phyloP scores from a whole-genome alignment of 1,140 invertebrate genomes.

The Andricus grossulariae region DNA sequence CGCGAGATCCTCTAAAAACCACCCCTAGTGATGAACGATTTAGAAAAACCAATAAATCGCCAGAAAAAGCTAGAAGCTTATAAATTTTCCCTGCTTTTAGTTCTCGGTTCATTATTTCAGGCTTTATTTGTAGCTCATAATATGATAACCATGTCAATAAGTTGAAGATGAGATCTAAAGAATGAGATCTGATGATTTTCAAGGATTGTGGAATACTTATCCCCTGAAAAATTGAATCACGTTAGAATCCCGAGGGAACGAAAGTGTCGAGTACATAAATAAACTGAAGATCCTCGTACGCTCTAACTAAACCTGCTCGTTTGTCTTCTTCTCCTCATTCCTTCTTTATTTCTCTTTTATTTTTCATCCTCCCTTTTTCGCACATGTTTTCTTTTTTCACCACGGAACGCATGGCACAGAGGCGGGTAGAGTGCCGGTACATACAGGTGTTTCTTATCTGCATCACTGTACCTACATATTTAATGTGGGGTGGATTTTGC shows the following conservation, averaged over 20 bases:
- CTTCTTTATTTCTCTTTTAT: slow-evolving; percentile 30
- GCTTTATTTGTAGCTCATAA: no score
- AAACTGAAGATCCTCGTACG: neutral
- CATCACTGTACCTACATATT: slow-evolving; percentile 61
- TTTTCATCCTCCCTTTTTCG: slow-evolving; percentile 35
- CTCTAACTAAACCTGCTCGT: slow-evolving; percentile 35
- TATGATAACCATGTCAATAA: no score
- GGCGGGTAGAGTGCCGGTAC: slow-evolving; percentile 48
- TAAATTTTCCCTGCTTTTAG: no score
- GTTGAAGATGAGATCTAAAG: no score
- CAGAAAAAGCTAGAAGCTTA: no score
- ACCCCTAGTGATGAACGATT: no score
- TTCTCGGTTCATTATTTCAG: no score
- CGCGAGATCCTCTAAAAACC: no score
- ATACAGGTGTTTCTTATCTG: slow-evolving; percentile 64
- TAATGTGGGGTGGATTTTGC: slow-evolving; percentile 63
- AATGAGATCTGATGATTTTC: no score
- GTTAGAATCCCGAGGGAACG: neutral
- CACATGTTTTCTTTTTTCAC: slow-evolving; percentile 40
- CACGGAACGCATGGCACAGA: slow-evolving; percentile 47
- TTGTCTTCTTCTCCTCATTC: slow-evolving; percentile 45
- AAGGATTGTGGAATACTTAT: no score
- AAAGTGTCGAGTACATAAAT: neutral
- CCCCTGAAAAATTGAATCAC: neutral
- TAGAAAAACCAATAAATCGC: no score